Evolutionary conservation across 2,113 vertebrate genomes (phyloP), one percentile per base, ranked within the genome.

Genomic region (Poeciliopsis turrubarensis): DNA sequence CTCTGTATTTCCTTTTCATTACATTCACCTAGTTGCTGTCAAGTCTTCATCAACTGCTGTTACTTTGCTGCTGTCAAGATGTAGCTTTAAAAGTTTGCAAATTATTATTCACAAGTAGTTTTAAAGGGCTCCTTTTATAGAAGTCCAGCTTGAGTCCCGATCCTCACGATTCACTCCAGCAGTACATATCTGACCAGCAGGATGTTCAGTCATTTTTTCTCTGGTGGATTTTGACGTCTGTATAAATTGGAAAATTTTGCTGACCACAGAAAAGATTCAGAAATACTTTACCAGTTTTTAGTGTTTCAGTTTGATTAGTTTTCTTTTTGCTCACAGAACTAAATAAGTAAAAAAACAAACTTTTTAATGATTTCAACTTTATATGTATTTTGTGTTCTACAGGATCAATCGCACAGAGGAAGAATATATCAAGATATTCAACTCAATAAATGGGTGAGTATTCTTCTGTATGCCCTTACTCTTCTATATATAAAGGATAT

Each of bases 391-490:
- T 77, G 65, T 74, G 5, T 66, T 65, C 5, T 13, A 4, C 84
- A 95, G 93, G 81, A 93, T 95, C 68, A 93, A 92, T 68, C 83
- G 26, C 25, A 92, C 93, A 31, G 79, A 91, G 61, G 90, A 91
- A 47, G 94, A 95, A 57, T 95, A 94, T 32, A 69, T 26, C 0
- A 87, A 87, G 63, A 68, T 92, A 3, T 95, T 95, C 77, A 31
- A 74, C 65, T 84, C 93, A 3, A 88, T 95, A 63, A 95, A 95
- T 2, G 94, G 94, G 94, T 94, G 79, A 77, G 93, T 89, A 44
- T 73, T 31, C 32, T 15, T 17, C 17, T 19, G 1, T 5, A 6
- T 32, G 13, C 14, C 1, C 2, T 6, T 32, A 3, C 71, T 60
- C 39, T 41, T 29, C n/a, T 19, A 4, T 22, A 13, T 17, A 47